phyloP scores from a whole-genome alignment of 2,888 invertebrate genomes.

The Dynastes hyllus region DNA sequence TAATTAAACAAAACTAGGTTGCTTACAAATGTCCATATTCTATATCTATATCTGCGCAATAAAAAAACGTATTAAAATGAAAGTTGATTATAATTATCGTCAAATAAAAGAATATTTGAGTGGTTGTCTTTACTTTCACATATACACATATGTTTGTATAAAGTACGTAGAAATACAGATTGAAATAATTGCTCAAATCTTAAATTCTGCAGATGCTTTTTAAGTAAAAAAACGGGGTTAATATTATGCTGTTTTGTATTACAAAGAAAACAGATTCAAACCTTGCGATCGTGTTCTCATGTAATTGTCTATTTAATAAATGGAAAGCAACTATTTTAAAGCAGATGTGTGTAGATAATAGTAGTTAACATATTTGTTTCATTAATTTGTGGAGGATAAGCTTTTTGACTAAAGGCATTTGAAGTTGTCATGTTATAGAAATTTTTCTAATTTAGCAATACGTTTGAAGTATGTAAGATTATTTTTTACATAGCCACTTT shows the following conservation, averaged over 20 bases:
- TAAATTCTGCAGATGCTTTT: not conserved
- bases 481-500: no score
- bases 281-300: not conserved
- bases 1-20: slow-evolving; percentile 34
- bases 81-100: slow-evolving; percentile 22
- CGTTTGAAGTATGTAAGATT: no score
- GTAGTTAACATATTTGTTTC: not conserved
- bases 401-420: no score
- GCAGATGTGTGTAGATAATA: not conserved
- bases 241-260: not conserved
- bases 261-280: not conserved
- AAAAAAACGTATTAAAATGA: slow-evolving; percentile 23
- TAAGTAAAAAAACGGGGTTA: slow-evolving; percentile 13
- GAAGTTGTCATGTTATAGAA: no score
- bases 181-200: no score
- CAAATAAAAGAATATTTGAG: slow-evolving; percentile 14
- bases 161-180: no score
- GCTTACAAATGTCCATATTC: not conserved
- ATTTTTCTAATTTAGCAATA: no score
- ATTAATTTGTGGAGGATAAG: not conserved
- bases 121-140: not conserved
- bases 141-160: not conserved
- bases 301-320: not conserved
- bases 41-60: not conserved
- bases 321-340: not conserved